Conservation (phyloP, 2,888 invertebrate species). For the Aspidiotus destructor region DNA sequence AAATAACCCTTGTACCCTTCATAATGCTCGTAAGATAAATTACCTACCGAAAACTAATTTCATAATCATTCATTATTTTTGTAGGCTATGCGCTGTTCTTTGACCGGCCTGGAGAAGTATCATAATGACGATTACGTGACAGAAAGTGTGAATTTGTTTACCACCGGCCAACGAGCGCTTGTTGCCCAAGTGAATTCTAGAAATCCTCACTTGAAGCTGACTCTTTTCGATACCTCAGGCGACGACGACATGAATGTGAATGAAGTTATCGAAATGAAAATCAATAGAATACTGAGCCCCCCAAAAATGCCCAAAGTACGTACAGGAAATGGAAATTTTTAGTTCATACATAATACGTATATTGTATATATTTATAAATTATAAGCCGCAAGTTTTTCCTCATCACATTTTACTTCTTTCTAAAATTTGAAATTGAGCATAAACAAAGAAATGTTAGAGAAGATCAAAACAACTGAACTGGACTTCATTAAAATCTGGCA, state of each 20-base stretch:
- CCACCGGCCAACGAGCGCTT: neutral
- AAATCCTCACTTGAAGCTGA: constrained; percentile 13
- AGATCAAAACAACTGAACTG: too few species aligned
- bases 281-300: constrained; percentile 8
- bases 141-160: neutral
- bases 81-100: constrained; percentile 14
- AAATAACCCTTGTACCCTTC: too few species aligned
- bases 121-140: constrained; percentile 6
- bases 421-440: too few species aligned
- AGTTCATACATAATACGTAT: too few species aligned
- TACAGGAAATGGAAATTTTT: too few species aligned
- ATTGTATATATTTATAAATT: too few species aligned
- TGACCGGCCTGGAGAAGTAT: constrained; percentile 11
- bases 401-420: neutral
- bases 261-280: neutral
- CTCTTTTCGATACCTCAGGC: constrained; percentile 9
- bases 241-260: constrained; percentile 11
- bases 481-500: too few species aligned
- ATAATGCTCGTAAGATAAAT: too few species aligned
- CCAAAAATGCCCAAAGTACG: constrained; percentile 15
- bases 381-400: neutral
- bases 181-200: constrained; percentile 12
- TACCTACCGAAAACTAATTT: neutral
- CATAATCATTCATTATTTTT: neutral
- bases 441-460: too few species aligned